phyloP scores from a whole-genome alignment of 2,888 invertebrate species.

The Perithous albicinctus region DNA sequence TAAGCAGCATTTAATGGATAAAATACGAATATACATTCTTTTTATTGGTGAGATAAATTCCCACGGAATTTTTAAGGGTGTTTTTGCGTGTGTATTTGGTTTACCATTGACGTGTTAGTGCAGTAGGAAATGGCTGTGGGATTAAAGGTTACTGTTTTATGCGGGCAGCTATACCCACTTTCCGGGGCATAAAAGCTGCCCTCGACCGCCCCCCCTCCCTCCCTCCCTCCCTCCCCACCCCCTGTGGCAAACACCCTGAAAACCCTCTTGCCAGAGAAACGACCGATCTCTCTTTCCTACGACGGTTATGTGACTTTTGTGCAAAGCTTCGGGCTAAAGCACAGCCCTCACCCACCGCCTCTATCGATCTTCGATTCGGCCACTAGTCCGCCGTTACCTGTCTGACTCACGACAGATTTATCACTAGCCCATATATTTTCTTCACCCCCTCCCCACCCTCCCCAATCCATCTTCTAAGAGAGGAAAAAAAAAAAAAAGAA shows the following conservation, averaged over 20 bases:
- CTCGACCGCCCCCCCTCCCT: constrained; percentile 54
- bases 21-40: constrained; percentile 3
- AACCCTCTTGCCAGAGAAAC: constrained; percentile 40
- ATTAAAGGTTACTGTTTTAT: constrained; percentile 65
- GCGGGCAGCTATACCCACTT: constrained; percentile 62
- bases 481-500: constrained; percentile 17
- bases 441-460: not conserved
- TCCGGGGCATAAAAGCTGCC: constrained; percentile 64
- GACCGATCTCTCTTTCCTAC: constrained; percentile 59
- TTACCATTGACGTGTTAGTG: constrained; percentile 42
- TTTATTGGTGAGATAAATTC: not conserved
- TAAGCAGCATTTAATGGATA: not conserved
- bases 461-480: constrained; percentile 17
- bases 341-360: constrained; percentile 23
- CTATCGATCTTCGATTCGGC: constrained; percentile 69
- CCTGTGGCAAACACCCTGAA: constrained; percentile 21
- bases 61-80: not conserved
- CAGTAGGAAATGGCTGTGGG: constrained; percentile 32
- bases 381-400: constrained; percentile 53
- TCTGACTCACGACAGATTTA: constrained; percentile 65
- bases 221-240: constrained; percentile 51
- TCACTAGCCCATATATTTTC: constrained; percentile 63
- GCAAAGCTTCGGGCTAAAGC: constrained; percentile 52
- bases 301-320: constrained; percentile 70
- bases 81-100: constrained; percentile 26